phyloP scores from a whole-genome alignment of 1,140 invertebrate species.

The Mylabris phalerata region DNA sequence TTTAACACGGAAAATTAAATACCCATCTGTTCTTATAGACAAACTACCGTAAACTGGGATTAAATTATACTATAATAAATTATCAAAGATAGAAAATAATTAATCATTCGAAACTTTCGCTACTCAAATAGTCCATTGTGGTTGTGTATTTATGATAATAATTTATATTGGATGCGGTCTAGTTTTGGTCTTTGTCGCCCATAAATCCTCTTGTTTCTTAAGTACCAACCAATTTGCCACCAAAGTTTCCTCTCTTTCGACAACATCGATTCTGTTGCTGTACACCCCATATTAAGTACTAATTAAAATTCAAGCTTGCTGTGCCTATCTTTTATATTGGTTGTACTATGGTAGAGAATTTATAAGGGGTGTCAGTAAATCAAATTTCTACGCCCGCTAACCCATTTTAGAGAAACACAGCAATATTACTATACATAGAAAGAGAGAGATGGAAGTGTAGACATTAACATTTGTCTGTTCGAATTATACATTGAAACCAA shows the following conservation, averaged over 20 bases:
- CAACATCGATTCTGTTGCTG: conserved; percentile 5
- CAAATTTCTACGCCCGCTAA: conserved; percentile 27
- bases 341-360: neutral
- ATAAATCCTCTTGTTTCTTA: conserved; percentile 20
- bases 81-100: too few species aligned
- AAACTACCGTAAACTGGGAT: too few species aligned
- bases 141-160: too few species aligned
- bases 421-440: conserved; percentile 2
- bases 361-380: conserved; percentile 19
- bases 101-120: too few species aligned
- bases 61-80: too few species aligned
- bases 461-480: conserved; percentile 30
- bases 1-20: too few species aligned
- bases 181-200: conserved; percentile 8
- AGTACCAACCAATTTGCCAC: conserved; percentile 15
- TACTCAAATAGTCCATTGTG: too few species aligned
- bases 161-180: neutral
- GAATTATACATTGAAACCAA: conserved; percentile 25
- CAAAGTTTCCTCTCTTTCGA: conserved; percentile 19
- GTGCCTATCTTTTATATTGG: neutral
- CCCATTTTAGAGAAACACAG: conserved; percentile 20
- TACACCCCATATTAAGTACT: conserved; percentile 24
- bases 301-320: conserved; percentile 32
- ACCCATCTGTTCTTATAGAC: too few species aligned
- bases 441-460: conserved; percentile 21